Base-by-base conservation (phyloP, 2,113 vertebrate species). In the Chaetodon trifascialis region DNA sequence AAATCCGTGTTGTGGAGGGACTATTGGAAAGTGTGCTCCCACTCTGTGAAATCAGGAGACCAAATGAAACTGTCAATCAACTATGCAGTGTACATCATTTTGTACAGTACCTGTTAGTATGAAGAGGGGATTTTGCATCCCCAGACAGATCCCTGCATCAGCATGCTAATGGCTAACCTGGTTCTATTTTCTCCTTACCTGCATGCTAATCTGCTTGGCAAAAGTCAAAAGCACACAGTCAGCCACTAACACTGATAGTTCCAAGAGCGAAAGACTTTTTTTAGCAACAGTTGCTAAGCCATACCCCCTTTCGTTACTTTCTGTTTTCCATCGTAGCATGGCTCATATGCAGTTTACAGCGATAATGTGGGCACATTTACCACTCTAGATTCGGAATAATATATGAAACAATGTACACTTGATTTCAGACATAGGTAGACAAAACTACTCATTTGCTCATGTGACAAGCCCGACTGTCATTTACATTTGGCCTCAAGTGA, bases 171-270 rank as follows among this genome's bases (percentile, higher is more conserved):
- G 52, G 70, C 74, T 91, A 87, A 92, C 84, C 76, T 92, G 82
- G 79, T 91, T 90, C 80, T 68, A 70, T 73, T 85, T 81, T 88
- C 87, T 93, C 82, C 80, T 83, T 70, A 82, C 83, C 90, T 88
- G 89, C 88, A 88, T 85, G 91, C 85, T 93, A 87, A 93, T 86
- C 75, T 76, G 47, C 69, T 90, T 69, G 74, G 59, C 42, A 6
- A 6, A 21, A 58, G 34, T 17, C 76, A 60, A 62, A 73, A 83
- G 62, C 78, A 84, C 70, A 84, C 74, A 70, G 49, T 34, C 36
- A 12, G 54, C 40, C 40, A 1, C 12, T 21, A 17, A 66, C 66
- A 38, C n/a, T 23, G 38, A 19, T 16, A 23, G 2, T 25, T 72
- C 44, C 42, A 56, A 59, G 54, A 66, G 44, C 21, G 9, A 10